These are phyloP conservation scores for Tauraco hartlaubi DNA, from an alignment of 2,797 vertebrate genomes.

Conservation along the genomic window DNA sequence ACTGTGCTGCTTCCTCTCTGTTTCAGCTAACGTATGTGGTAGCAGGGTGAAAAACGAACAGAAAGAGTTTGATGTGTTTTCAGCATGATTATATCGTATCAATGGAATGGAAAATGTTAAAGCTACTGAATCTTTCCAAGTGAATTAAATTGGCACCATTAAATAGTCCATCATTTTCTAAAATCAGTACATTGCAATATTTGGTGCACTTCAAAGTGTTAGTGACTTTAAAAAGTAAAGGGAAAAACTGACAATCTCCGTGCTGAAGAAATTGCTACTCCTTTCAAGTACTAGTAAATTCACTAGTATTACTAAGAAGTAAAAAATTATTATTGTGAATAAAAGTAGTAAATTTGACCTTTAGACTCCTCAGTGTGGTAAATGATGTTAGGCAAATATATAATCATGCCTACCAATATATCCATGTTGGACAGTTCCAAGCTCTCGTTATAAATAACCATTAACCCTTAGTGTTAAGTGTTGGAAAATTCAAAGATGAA, in stretches of 20 bases:
- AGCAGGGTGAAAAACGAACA: not conserved
- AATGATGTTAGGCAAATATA: not conserved
- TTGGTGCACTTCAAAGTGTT: not conserved
- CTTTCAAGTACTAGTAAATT: not conserved
- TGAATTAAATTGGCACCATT: not conserved
- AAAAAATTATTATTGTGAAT: not conserved
- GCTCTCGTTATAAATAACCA: not conserved
- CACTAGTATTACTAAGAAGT: not conserved
- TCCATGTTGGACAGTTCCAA: not conserved
- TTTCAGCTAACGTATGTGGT: not conserved
- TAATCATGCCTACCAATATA: not conserved
- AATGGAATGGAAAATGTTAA: not conserved
- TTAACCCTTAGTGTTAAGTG: not conserved
- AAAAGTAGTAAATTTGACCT: not conserved
- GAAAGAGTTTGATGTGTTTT: not conserved
- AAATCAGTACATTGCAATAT: not conserved
- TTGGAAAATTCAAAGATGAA: not conserved
- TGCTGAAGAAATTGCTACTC: not conserved
- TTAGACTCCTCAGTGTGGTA: not conserved
- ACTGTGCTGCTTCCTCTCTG: not conserved
- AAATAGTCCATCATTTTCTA: constrained; percentile 16
- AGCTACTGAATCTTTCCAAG: not conserved
- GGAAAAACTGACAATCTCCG: not conserved
- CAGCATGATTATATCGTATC: not conserved
- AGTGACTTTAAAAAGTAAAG: not conserved